These are phyloP conservation scores for Danio choprae DNA, from an alignment of 2,797 vertebrate species.

Conservation along the genomic window DNA sequence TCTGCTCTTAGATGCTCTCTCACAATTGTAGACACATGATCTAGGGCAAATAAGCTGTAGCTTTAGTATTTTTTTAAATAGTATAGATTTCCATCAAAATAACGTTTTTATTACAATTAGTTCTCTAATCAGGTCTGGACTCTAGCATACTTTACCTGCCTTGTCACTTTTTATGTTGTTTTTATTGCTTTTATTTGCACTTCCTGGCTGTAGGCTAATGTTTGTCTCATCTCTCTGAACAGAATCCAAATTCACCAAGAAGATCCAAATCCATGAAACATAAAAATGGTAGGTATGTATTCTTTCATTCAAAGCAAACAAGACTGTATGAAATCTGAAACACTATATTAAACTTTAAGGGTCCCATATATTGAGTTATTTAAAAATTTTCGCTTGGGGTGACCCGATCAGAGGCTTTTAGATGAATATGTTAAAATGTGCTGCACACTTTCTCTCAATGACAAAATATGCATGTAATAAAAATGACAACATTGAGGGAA, in stretches of 20 bases:
- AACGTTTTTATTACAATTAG: slow-evolving; percentile 13
- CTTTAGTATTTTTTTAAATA: background rate
- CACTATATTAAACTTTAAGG: background rate
- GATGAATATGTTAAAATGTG: background rate
- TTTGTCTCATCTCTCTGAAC: slow-evolving; percentile 27
- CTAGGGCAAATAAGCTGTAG: slow-evolving; percentile 2
- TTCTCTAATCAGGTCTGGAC: background rate
- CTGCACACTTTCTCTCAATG: background rate
- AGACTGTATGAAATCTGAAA: background rate
- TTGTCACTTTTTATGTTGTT: background rate
- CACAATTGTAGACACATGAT: slow-evolving; percentile 1
- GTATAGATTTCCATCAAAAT: background rate
- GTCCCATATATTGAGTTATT: background rate
- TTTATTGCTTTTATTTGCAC: background rate
- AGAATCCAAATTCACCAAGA: slow-evolving; percentile 96
- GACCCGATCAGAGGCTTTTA: background rate
- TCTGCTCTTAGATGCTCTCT: slow-evolving; percentile 12
- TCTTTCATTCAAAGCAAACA: background rate
- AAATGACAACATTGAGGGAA: background rate
- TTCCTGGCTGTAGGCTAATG: background rate
- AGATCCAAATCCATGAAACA: slow-evolving; percentile 96
- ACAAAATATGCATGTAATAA: background rate
- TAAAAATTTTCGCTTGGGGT: background rate
- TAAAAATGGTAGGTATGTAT: slow-evolving; percentile 88
- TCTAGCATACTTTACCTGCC: background rate